These are phyloP conservation scores for Drosophila robusta DNA, from an alignment of 2,888 invertebrate genomes.

Conservation along the genomic window DNA sequence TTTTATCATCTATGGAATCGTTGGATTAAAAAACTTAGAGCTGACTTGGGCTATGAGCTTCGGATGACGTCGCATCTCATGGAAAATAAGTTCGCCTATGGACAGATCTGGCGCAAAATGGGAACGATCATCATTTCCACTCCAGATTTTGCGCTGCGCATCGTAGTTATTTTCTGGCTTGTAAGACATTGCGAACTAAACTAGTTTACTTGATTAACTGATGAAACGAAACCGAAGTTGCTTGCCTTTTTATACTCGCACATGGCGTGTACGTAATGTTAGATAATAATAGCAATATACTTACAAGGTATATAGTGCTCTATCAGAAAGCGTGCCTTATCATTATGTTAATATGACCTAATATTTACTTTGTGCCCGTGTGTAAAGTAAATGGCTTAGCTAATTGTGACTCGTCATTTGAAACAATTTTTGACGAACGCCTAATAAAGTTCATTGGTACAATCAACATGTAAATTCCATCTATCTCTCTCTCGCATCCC, in stretches of 20 bases:
- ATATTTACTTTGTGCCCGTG: not conserved
- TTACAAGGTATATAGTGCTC: not conserved
- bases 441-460: not conserved
- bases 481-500: not conserved
- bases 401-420: not conserved
- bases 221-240: not conserved
- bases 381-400: not conserved
- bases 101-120: conserved; percentile 61
- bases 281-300: not conserved
- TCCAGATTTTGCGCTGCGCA: conserved; percentile 61
- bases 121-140: conserved; percentile 13
- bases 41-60: conserved; percentile 57
- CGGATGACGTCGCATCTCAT: conserved; percentile 59
- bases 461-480: not conserved
- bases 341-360: not conserved
- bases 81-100: conserved; percentile 62
- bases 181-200: conserved; percentile 42
- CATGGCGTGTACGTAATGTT: not conserved
- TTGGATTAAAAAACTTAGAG: fast-evolving
- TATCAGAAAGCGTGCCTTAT: not conserved
- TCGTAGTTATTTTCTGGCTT: conserved; percentile 42
- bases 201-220: conserved; percentile 5
- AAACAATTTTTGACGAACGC: too few relatives aligned
- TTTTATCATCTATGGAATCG: too few relatives aligned
- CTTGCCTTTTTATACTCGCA: conserved; percentile 20